Conservation (phyloP, 2,888 invertebrate species). For the Neuroscelio doddi region DNA sequence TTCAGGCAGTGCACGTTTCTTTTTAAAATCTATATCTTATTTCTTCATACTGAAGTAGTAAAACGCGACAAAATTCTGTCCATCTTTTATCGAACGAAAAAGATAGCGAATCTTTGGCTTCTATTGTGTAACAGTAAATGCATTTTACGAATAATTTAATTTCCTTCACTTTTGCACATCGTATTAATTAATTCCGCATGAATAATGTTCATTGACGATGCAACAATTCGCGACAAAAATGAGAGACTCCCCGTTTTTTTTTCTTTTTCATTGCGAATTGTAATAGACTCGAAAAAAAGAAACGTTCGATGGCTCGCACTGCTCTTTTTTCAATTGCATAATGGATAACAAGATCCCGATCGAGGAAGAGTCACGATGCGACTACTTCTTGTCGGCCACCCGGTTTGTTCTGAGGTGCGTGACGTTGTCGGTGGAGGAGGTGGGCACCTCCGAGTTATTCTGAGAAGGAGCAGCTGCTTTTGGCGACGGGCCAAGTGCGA, state of each 20-base stretch:
- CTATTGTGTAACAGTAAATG: too few species aligned
- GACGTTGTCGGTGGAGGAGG: constrained; percentile 52
- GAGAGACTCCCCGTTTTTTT: too few species aligned
- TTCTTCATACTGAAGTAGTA: too few species aligned
- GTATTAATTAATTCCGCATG: background rate
- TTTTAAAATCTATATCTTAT: too few species aligned
- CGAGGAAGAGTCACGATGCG: constrained; percentile 63
- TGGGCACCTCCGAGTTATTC: constrained; percentile 71
- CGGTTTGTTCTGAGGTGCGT: constrained; percentile 52
- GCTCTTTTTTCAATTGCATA: constrained; percentile 53
- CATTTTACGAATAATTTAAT: too few species aligned
- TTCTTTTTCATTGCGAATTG: constrained; percentile 29
- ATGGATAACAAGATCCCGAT: constrained; percentile 58
- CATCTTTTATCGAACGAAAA: background rate
- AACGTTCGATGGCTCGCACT: constrained; percentile 3
- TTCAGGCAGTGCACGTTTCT: too few species aligned
- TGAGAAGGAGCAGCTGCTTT: constrained; percentile 57
- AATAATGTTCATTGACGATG: background rate
- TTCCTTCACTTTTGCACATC: background rate
- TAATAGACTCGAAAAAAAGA: constrained; percentile 11
- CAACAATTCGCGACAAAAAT: too few species aligned
- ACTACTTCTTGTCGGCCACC: constrained; percentile 61
- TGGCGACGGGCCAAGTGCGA: constrained; percentile 58
- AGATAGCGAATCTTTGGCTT: background rate
- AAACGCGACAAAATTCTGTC: background rate